phyloP scores from a whole-genome alignment of 2,888 invertebrate genomes.

The Lysandra bellargus region DNA sequence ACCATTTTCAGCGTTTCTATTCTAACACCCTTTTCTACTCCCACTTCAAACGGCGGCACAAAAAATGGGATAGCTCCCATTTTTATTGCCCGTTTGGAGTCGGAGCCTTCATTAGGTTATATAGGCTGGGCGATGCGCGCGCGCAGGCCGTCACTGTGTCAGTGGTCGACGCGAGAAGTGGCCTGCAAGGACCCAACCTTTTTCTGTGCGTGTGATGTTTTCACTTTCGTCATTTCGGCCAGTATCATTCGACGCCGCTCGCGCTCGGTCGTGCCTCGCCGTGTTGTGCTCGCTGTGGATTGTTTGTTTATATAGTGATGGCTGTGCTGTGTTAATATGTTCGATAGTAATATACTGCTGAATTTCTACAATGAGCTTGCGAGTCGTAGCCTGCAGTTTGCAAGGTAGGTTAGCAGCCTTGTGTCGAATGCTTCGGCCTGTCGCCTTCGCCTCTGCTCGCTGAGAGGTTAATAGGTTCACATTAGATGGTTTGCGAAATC shows the following conservation, averaged over 20 bases:
- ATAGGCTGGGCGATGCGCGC: constrained; percentile 76
- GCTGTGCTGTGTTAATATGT: constrained; percentile 80
- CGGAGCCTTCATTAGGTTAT: constrained; percentile 72
- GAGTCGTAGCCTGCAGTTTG: constrained; percentile 78
- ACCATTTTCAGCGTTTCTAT: constrained; percentile 70
- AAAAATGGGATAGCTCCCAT: constrained; percentile 14
- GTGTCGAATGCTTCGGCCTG: constrained; percentile 78
- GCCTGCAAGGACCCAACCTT: constrained; percentile 78
- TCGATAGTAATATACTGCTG: constrained; percentile 74
- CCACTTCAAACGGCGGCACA: constrained; percentile 19
- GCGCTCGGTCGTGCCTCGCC: constrained; percentile 78
- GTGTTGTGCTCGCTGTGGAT: constrained; percentile 74
- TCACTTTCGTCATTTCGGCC: constrained; percentile 81
- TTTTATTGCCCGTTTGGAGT: constrained; percentile 59
- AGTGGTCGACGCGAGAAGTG: constrained; percentile 78
- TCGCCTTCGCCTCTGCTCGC: constrained; percentile 76
- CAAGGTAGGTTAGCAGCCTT: constrained; percentile 77
- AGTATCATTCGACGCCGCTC: constrained; percentile 78
- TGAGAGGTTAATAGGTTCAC: constrained; percentile 81
- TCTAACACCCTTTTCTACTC: constrained; percentile 66
- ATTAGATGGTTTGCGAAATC: constrained; percentile 80
- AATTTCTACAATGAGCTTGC: constrained; percentile 80
- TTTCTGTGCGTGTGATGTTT: constrained; percentile 80
- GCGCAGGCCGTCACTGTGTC: constrained; percentile 76
- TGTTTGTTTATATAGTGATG: constrained; percentile 72